These are phyloP conservation scores for Eudorcas thomsonii DNA, from an alignment of 2,113 vertebrate species.

Conservation along the genomic window DNA sequence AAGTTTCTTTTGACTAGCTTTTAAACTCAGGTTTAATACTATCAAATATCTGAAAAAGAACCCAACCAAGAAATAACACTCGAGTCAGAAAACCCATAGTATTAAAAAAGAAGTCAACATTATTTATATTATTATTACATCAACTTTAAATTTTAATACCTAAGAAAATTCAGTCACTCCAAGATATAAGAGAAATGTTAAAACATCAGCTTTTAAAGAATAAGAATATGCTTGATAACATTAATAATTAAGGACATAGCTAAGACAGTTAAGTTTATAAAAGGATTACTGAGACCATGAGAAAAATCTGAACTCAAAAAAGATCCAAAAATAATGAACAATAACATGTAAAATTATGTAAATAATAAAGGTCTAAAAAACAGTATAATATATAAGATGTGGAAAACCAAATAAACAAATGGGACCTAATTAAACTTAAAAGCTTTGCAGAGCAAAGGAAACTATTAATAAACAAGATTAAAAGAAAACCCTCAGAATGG, in stretches of 20 bases:
- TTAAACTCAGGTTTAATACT: neutral
- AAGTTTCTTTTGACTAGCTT: neutral
- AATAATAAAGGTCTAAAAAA: neutral
- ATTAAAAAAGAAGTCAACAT: neutral
- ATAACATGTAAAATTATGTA: neutral
- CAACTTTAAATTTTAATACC: neutral
- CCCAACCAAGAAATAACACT: neutral
- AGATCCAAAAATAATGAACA: neutral
- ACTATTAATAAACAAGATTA: neutral
- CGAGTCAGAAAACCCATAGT: neutral
- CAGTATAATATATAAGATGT: neutral
- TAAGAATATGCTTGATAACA: neutral
- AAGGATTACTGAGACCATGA: neutral
- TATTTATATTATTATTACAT: neutral
- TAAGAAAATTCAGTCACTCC: neutral
- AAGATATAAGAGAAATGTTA: neutral
- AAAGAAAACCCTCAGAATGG: neutral
- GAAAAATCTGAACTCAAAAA: neutral
- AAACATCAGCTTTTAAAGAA: neutral
- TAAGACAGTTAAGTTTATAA: neutral
- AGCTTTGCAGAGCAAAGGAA: neutral
- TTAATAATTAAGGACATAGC: neutral
- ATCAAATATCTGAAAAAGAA: neutral
- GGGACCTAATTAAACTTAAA: neutral
- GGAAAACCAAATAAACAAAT: neutral